Evolutionary conservation across 2,888 invertebrate species (phyloP).

Genomic region (Pachymerium ferrugineum): DNA sequence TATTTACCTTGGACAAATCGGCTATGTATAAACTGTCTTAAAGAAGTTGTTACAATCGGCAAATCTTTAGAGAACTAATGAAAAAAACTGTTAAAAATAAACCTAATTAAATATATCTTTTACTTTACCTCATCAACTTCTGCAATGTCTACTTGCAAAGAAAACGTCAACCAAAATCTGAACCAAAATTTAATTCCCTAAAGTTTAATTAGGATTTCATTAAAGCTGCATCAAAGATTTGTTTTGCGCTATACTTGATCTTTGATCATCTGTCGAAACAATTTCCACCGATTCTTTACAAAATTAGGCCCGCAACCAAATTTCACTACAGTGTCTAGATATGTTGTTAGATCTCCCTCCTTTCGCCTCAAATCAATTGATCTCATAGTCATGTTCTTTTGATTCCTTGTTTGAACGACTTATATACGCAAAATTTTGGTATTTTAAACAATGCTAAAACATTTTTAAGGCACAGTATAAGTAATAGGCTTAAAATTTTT

Average conservation of each 20-base stretch:
- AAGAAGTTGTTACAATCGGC: not conserved
- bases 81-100: not conserved
- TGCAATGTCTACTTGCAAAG: not conserved
- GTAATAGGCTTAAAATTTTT: too few species aligned
- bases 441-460: not conserved
- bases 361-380: not conserved
- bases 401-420: too few species aligned
- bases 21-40: not conserved
- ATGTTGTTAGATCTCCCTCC: not conserved
- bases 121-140: not conserved
- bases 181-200: not conserved
- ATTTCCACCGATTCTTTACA: not conserved
- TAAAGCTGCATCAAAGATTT: not conserved
- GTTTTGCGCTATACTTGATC: too few species aligned
- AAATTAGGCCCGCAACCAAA: slow-evolving; percentile 8
- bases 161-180: not conserved
- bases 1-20: not conserved
- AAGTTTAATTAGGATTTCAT: not conserved
- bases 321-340: not conserved
- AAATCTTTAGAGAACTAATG: not conserved
- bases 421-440: not conserved
- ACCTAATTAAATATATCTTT: not conserved
- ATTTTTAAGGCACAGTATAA: too few species aligned
- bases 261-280: not conserved
- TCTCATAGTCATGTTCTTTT: not conserved